A percentile compares a stretch with the other conserved stretches of the same genome.
Evolutionary conservation across 2,113 vertebrate genomes (phyloP).

Genomic region (Stegastes partitus): DNA sequence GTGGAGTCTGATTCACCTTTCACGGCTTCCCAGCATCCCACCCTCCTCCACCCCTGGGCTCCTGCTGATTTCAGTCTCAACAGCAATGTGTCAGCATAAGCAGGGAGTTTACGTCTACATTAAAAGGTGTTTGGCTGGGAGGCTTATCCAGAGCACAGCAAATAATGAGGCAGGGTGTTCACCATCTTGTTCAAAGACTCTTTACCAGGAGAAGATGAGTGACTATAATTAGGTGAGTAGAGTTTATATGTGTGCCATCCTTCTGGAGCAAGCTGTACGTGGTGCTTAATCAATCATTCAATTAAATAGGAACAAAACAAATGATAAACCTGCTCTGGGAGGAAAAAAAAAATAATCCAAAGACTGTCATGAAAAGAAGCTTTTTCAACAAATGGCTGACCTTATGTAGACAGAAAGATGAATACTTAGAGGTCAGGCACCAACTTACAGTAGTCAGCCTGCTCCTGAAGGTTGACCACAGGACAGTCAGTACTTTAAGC

Average conservation of each 20-base stretch:
- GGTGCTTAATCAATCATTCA: neutral
- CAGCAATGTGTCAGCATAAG: slow-evolving; percentile 39
- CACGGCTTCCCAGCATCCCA: slow-evolving; percentile 61
- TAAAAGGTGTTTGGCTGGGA: slow-evolving; percentile 15
- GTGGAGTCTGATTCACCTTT: slow-evolving; percentile 78
- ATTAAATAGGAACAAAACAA: too few relatives aligned
- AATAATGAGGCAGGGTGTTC: neutral
- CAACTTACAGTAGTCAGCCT: too few relatives aligned
- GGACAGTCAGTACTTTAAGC: too few relatives aligned
- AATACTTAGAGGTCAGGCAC: too few relatives aligned
- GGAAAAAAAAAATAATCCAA: too few relatives aligned
- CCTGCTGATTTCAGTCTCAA: slow-evolving; percentile 49
- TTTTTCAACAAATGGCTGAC: too few relatives aligned
- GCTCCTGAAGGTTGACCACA: too few relatives aligned
- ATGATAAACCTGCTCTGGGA: too few relatives aligned
- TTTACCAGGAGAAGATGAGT: neutral
- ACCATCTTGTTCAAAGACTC: slow-evolving; percentile 1
- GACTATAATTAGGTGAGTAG: neutral
- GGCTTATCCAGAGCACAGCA: neutral
- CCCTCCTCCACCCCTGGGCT: slow-evolving; percentile 43
- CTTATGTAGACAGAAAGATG: too few relatives aligned
- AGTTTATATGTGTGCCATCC: neutral
- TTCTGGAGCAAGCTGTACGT: neutral
- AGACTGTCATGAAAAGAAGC: too few relatives aligned
- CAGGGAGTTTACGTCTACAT: slow-evolving; percentile 24